These are phyloP conservation scores for Gavia stellata DNA, from an alignment of 2,113 vertebrate species.

Conservation along the genomic window DNA sequence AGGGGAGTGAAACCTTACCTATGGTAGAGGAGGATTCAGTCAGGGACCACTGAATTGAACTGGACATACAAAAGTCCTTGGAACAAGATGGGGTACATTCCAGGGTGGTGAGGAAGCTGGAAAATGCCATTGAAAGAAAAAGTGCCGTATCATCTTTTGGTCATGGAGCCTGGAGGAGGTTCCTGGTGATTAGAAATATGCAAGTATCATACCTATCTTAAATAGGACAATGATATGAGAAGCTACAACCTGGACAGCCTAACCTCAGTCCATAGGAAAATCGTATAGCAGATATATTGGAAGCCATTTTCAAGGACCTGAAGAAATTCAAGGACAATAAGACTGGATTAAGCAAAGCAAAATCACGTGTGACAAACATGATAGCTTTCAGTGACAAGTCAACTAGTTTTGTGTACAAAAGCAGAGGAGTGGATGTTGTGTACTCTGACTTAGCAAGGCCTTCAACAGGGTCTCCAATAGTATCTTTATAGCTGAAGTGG, in stretches of 20 bases:
- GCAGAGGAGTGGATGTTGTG: not conserved
- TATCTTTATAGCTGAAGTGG: not conserved
- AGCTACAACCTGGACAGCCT: not conserved
- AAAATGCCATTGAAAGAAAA: not conserved
- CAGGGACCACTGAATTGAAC: not conserved
- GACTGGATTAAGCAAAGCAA: not conserved
- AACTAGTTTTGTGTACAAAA: not conserved
- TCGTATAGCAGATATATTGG: not conserved
- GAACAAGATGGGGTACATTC: not conserved
- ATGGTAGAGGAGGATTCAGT: not conserved
- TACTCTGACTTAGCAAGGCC: not conserved
- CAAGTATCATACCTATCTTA: not conserved
- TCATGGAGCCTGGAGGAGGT: not conserved
- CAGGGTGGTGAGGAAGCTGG: not conserved
- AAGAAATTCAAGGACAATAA: not conserved
- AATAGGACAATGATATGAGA: not conserved
- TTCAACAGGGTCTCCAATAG: not conserved
- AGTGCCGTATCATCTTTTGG: accelerated
- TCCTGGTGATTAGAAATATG: not conserved
- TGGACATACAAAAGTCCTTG: not conserved
- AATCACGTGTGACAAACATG: not conserved
- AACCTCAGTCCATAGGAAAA: not conserved
- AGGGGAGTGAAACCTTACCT: not conserved
- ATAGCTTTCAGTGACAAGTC: not conserved
- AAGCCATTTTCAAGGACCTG: not conserved